Evolutionary conservation across 2,797 vertebrate genomes (phyloP).

Genomic region (Clarias pachynema): DNA sequence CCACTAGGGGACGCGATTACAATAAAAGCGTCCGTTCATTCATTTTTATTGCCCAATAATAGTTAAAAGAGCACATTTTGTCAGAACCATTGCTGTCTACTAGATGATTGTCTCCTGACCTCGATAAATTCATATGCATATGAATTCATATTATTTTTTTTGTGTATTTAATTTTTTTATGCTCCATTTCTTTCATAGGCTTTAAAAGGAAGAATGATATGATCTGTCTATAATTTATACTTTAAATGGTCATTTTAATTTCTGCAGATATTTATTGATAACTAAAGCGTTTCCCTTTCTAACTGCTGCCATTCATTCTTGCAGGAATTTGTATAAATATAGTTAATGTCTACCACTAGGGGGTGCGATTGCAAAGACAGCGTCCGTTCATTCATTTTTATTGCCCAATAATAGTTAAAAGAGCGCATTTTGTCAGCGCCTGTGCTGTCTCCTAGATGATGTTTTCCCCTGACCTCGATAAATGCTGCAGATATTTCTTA

Average conservation of each 20-base stretch:
- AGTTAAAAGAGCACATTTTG: constrained; percentile 34
- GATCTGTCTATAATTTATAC: too few species aligned
- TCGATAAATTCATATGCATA: constrained; percentile 24
- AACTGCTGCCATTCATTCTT: background rate
- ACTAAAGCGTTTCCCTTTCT: background rate
- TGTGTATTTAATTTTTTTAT: background rate
- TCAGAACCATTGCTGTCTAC: constrained; percentile 27
- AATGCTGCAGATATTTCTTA: constrained; percentile 37
- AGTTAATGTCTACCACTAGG: background rate
- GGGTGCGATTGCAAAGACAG: constrained; percentile 14
- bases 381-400: constrained; percentile 4
- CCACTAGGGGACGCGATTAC: constrained; percentile 24
- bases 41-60: background rate
- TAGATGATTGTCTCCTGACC: constrained; percentile 41
- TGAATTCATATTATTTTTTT: background rate
- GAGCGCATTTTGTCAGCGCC: constrained; percentile 43
- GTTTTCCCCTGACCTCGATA: constrained; percentile 43
- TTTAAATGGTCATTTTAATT: background rate
- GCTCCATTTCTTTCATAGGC: too few species aligned
- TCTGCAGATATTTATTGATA: background rate
- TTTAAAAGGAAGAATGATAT: too few species aligned
- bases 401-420: constrained; percentile 8
- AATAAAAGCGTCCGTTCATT: background rate
- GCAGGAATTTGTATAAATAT: background rate
- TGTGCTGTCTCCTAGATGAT: constrained; percentile 36